Percentiles rank a stretch among this genome's conserved stretches.
Evolutionary conservation across 2,888 invertebrate genomes (phyloP).

Genomic region (Cantharis lateralis): DNA sequence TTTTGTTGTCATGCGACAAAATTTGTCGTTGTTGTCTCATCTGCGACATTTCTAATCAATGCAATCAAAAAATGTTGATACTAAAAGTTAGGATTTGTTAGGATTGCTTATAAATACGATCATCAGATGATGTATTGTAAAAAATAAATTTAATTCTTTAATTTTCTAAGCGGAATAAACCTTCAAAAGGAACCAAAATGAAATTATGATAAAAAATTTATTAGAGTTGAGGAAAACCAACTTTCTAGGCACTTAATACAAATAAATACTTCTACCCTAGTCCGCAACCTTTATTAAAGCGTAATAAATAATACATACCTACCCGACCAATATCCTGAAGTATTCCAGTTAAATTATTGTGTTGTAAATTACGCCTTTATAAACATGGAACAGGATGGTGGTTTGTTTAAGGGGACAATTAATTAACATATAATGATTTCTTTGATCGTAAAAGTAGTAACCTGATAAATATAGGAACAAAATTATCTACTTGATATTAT

Average conservation of each 20-base stretch:
- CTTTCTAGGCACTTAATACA: not conserved
- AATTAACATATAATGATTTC: not conserved
- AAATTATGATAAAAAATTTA: not conserved
- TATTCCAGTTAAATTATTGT: not conserved
- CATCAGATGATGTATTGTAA: not conserved
- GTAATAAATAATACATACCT: not conserved
- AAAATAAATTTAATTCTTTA: not conserved
- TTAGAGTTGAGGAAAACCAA: not conserved
- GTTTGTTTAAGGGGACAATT: not conserved
- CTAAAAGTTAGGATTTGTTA: not conserved
- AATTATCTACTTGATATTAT: not conserved
- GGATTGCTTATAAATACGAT: not conserved
- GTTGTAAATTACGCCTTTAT: not conserved
- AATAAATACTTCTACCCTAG: not conserved
- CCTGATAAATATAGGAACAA: not conserved
- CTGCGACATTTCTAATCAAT: too few relatives aligned
- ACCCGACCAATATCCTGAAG: not conserved
- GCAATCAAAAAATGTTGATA: too few relatives aligned
- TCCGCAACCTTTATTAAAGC: not conserved
- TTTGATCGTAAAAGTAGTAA: not conserved
- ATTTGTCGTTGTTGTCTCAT: not conserved
- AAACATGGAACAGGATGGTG: not conserved
- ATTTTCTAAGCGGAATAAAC: not conserved
- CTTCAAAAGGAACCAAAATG: not conserved
- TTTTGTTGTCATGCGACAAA: not conserved